A percentile compares a stretch with the other conserved stretches of the same genome.
phyloP scores from a whole-genome alignment of 2,888 invertebrate genomes.

The Dryomyza anilis region DNA sequence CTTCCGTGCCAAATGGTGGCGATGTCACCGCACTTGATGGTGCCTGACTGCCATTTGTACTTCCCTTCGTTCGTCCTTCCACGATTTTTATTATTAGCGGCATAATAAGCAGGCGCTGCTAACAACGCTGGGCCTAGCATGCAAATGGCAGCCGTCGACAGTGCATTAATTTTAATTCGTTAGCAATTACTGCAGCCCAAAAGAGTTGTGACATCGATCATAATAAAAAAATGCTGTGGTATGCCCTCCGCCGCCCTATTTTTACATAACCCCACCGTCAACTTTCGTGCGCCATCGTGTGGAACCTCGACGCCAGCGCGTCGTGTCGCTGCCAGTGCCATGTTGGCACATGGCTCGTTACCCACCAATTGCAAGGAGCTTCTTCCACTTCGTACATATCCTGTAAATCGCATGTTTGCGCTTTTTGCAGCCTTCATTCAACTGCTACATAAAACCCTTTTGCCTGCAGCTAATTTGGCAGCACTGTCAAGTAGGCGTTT shows the following conservation, averaged over 20 bases:
- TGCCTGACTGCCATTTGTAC: not conserved
- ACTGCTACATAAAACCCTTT: constrained; percentile 10
- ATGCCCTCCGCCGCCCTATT: not conserved
- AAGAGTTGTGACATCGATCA: constrained; percentile 22
- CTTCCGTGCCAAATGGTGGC: not conserved
- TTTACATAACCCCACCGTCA: not conserved
- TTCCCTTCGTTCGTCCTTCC: constrained; percentile 23
- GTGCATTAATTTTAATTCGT: constrained; percentile 27
- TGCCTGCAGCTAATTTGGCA: constrained; percentile 21
- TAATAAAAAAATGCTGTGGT: not conserved
- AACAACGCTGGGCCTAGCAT: not conserved
- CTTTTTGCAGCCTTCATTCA: constrained; percentile 16
- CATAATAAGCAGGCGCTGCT: constrained; percentile 17
- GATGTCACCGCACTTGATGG: constrained; percentile 17
- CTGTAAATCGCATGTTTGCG: constrained; percentile 23
- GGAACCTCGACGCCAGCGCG: too few species aligned
- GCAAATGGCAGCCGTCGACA: constrained; percentile 19
- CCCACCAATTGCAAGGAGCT: constrained; percentile 18
- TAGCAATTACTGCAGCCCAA: constrained; percentile 11
- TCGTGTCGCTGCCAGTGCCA: not conserved
- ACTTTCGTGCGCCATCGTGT: too few species aligned
- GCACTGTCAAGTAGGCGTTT: constrained; percentile 25
- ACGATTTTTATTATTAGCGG: constrained; percentile 6
- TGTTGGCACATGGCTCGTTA: not conserved
- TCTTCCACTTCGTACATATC: constrained; percentile 1